Percentiles rank a stretch among this genome's conserved stretches.
Conservation (phyloP, 2,797 vertebrate species). For the Pangasius macronema region DNA sequence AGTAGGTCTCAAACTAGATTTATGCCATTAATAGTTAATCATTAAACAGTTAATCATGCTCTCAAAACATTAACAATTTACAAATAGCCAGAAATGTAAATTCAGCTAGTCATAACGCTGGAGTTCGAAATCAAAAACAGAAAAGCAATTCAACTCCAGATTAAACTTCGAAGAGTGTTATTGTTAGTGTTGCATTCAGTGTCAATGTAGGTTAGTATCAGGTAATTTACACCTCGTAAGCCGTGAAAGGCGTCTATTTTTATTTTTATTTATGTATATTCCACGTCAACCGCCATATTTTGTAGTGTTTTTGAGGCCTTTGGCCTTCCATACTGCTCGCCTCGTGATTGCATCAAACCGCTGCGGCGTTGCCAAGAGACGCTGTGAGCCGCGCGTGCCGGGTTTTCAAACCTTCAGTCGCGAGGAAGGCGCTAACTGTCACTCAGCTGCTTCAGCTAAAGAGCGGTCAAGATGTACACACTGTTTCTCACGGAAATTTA, state of each 20-base stretch:
- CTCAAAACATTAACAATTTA: too few relatives aligned
- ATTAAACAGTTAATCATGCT: neutral
- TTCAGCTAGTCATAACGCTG: neutral
- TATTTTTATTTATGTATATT: neutral
- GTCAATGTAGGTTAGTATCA: neutral
- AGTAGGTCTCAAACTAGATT: neutral
- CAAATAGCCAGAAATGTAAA: neutral
- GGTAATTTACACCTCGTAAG: neutral
- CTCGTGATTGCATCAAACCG: slow-evolving; percentile 68
- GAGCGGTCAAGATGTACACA: neutral
- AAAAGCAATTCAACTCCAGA: neutral
- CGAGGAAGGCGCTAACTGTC: neutral
- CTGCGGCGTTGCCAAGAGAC: slow-evolving; percentile 75
- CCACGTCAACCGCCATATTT: too few relatives aligned
- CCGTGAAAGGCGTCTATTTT: neutral
- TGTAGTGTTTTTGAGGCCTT: neutral
- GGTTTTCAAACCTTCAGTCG: slow-evolving; percentile 6
- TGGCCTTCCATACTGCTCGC: slow-evolving; percentile 42
- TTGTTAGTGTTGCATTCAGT: neutral
- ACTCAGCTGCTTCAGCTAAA: neutral
- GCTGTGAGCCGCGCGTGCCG: slow-evolving; percentile 47
- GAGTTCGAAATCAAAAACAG: neutral
- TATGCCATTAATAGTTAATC: neutral
- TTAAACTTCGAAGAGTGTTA: neutral
- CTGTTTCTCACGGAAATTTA: neutral